Base-by-base conservation (phyloP, 2,888 invertebrate genomes). In the Pollenia angustigena region DNA sequence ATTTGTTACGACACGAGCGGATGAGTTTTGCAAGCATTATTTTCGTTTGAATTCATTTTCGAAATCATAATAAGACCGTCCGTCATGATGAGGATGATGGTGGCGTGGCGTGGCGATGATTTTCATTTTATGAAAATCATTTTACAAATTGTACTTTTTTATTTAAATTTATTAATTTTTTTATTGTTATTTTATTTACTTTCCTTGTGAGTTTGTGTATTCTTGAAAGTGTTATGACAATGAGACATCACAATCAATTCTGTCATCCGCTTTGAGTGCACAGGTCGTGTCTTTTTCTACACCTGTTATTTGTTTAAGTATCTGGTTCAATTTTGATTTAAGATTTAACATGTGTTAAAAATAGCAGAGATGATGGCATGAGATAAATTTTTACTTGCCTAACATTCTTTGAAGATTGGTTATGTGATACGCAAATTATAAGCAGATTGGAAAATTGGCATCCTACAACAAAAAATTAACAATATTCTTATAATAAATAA, bases 161-260 rank as follows among this genome's bases (percentile, higher is more conserved):
- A 23, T 0, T 54, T 58, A 14, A 32, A 6, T 32, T 32, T 32
- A 32, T 32, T 32, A 0, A 32, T 32, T 58, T 58, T 58, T 40
- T 42, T 60, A 16, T 40, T 69, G 16, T 42, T 54, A 40, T 71
- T 32, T 32, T 32, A 32, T 32, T 32, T 32, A 6, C 32, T 69
- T 52, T 54, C 16, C 12, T 54, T 54, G 46, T 68, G 58, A 14
- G 23, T 32, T 32, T 11, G 14, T 69, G 62, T 71, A 52, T 71
- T 71, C 12, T 18, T 16, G 7, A 16, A 46, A 50, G 8, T 50
- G 69, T 79, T 68, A 69, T 79, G 48, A 60, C n/a, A 14, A 68
- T 79, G 78, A 79, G n/a, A n/a, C 40, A 79, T 79, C 78, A 48
- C 60, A 68, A 68, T 79, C 52, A 71, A 54, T 71, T 54, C n/a